Base-by-base conservation (phyloP, 1,140 invertebrate genomes). In the Apis dorsata region DNA sequence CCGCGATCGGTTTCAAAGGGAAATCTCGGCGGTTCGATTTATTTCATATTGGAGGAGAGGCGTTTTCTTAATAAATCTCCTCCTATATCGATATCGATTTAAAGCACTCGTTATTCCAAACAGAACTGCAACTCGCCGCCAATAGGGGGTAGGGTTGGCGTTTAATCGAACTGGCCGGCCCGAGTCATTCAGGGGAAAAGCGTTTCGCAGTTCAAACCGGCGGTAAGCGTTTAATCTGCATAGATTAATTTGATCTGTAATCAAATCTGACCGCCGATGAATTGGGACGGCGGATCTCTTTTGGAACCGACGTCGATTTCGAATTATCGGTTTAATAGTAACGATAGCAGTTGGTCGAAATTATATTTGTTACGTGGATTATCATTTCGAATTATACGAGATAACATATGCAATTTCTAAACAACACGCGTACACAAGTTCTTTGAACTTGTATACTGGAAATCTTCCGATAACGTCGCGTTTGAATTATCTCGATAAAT, bases 71-170 rank as follows among this genome's bases (percentile, higher is more conserved):
- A 82, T 63, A 85, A 70, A 86, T 87, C 85, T 75, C 24, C 55
- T 44, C 34, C 34, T 13, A 28, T 79, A 79, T 87, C 86, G 86
- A 87, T 87, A 75, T 71, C 85, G 81, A 87, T 77, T 87, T 87
- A 86, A 87, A 86, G 81, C 66, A 59, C 70, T 68, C 80, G 80
- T 82, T 82, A 77, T 77, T 82, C 19, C 63, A 82, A 49, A 65
- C 80, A 69, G 63, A 51, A 82, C 24, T 19, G 73, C 77, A 82
- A 82, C 73, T 82, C 65, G 68, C 69, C 63, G 63, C 63, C 28
- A 1, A 21, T 1, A 1, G 19, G 51, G 13, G 70, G 24, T 12
- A 21, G 17, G 17, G 62, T 59, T 17, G 59, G 72, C 79, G 72
- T 81, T 81, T 81, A 81, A 81, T 81, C 72, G 79, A 81, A 81